Conservation (phyloP, 23 tunicate genomes). For the Halocynthia aurantium region DNA sequence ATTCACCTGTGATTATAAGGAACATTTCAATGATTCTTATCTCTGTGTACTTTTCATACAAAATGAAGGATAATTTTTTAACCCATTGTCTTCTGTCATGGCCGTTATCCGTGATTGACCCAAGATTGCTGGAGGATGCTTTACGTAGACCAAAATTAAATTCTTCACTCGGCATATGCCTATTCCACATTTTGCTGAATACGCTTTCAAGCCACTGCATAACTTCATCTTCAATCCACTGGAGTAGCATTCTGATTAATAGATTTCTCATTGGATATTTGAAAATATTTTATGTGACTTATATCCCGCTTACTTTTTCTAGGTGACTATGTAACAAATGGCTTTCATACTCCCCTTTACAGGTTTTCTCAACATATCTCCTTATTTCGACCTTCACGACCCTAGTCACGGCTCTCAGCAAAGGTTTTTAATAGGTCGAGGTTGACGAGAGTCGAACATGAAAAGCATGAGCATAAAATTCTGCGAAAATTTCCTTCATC, state of each 20-base stretch:
- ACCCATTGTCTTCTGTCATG: slow-evolving; percentile 32
- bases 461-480: slow-evolving; percentile 24
- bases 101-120: neutral
- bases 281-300: neutral
- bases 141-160: neutral
- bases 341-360: slow-evolving; percentile 50
- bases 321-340: slow-evolving; percentile 37
- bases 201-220: slow-evolving; percentile 45
- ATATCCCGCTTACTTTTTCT: slow-evolving; percentile 19
- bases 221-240: slow-evolving; percentile 62
- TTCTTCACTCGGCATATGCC: neutral
- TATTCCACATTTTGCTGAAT: slow-evolving; percentile 15
- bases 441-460: slow-evolving; percentile 13
- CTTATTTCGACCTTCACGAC: slow-evolving; percentile 53
- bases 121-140: too few species aligned
- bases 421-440: slow-evolving; percentile 35
- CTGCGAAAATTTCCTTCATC: slow-evolving; percentile 20
- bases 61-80: slow-evolving; percentile 38
- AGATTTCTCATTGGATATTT: too few species aligned
- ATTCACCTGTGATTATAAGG: slow-evolving; percentile 61
- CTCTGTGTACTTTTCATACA: slow-evolving; percentile 65
- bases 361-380: slow-evolving; percentile 43
- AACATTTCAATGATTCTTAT: slow-evolving; percentile 83
- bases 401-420: slow-evolving; percentile 28
- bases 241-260: neutral